Conservation (phyloP, 1,140 invertebrate genomes). For the Heliconius hermathena region DNA sequence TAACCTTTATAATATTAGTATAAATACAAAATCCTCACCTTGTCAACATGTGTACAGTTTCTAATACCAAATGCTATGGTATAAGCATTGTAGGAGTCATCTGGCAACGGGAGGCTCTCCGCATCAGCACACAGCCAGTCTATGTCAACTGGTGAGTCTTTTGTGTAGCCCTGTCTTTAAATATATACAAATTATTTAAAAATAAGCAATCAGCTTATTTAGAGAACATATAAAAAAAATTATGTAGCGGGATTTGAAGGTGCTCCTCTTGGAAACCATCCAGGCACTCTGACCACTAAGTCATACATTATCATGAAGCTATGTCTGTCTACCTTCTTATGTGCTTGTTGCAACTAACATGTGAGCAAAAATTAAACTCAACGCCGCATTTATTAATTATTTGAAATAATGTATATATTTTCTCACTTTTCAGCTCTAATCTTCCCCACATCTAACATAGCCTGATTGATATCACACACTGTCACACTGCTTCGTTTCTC, state of each 20-base stretch:
- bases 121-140: conserved; percentile 95
- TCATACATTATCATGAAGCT: too few species aligned
- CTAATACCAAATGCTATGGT: conserved; percentile 99
- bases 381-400: too few species aligned
- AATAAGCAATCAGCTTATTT: too few species aligned
- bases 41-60: conserved; percentile 97
- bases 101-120: conserved; percentile 91
- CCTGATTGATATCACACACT: conserved; percentile 96
- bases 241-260: too few species aligned
- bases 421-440: conserved; percentile 84
- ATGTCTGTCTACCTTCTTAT: too few species aligned
- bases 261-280: too few species aligned
- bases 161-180: conserved; percentile 75
- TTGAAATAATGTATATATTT: too few species aligned
- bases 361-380: too few species aligned
- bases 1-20: background rate
- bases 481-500: conserved; percentile 87
- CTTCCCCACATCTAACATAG: conserved; percentile 97
- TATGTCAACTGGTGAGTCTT: conserved; percentile 80
- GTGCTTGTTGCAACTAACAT: too few species aligned
- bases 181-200: background rate
- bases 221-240: too few species aligned
- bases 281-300: too few species aligned
- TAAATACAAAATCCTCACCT: conserved; percentile 82
- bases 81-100: conserved; percentile 94